Conservation (phyloP, 2,113 vertebrate species). For the Hippocampus mohnikei region DNA sequence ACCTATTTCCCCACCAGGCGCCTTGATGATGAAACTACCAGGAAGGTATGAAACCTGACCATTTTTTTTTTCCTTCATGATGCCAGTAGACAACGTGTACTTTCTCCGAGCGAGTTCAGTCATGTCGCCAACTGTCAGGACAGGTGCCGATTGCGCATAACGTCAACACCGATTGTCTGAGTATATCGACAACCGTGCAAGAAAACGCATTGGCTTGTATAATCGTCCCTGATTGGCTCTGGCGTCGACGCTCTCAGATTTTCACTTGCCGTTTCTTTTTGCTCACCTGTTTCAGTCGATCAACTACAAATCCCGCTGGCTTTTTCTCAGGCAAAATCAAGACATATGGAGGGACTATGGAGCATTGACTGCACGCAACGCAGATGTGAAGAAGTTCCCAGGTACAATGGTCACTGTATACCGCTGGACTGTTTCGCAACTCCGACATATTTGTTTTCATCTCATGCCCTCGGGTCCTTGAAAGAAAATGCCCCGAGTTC, state of each 20-base stretch:
- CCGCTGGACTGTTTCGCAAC: not conserved
- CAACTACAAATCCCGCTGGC: not conserved
- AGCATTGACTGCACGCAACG: too few relatives aligned
- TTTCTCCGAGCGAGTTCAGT: not conserved
- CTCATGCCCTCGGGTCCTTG: not conserved
- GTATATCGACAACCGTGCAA: too few relatives aligned
- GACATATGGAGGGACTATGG: too few relatives aligned
- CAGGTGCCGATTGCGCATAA: not conserved
- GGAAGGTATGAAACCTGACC: not conserved
- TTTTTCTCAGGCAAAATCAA: not conserved
- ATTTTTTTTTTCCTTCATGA: not conserved
- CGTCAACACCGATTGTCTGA: not conserved
- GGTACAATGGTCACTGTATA: too few relatives aligned
- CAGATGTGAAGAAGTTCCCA: too few relatives aligned
- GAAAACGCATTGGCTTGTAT: not conserved
- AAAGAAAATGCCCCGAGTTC: not conserved
- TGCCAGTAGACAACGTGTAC: too few relatives aligned
- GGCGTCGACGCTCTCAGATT: too few relatives aligned
- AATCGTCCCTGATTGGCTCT: not conserved
- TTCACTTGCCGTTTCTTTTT: too few relatives aligned
- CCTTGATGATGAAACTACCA: not conserved
- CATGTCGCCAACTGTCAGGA: not conserved
- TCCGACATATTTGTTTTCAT: not conserved
- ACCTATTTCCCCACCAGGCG: not conserved
- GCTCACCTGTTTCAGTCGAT: not conserved